phyloP scores from a whole-genome alignment of 2,888 invertebrate genomes.

The Rhagium mordax region DNA sequence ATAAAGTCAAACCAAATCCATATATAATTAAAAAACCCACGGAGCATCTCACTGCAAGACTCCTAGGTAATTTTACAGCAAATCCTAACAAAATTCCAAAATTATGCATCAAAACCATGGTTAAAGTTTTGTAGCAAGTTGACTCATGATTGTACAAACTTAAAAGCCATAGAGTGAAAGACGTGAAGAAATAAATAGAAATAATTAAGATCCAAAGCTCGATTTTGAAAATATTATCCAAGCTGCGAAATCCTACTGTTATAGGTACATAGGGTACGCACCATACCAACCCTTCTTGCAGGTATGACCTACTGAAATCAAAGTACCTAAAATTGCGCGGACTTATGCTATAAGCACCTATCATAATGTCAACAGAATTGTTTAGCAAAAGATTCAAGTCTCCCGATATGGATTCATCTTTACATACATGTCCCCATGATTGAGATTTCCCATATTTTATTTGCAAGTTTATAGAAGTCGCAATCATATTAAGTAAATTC shows the following conservation, averaged over 20 bases:
- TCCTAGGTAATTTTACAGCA: constrained; percentile 20
- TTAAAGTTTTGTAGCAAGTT: background rate
- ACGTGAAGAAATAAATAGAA: constrained; percentile 1
- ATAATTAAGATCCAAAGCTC: background rate
- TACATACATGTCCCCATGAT: background rate
- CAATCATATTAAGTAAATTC: constrained; percentile 15
- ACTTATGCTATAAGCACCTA: constrained; percentile 33
- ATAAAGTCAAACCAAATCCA: background rate
- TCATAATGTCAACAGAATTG: constrained; percentile 31
- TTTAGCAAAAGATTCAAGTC: constrained; percentile 14
- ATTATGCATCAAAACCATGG: background rate
- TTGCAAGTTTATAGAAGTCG: constrained; percentile 1
- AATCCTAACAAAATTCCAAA: constrained; percentile 15
- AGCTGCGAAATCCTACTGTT: constrained; percentile 26
- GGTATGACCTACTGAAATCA: constrained; percentile 25
- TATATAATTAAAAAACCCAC: constrained; percentile 25
- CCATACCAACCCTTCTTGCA: constrained; percentile 23
- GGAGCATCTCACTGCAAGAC: constrained; percentile 33
- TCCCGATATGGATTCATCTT: background rate
- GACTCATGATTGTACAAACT: background rate
- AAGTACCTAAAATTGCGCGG: background rate
- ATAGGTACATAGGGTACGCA: constrained; percentile 35
- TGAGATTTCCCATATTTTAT: background rate
- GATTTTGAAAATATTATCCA: constrained; percentile 18
- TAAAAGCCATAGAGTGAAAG: constrained; percentile 25